phyloP scores from a whole-genome alignment of 2,888 invertebrate species.

The Troides aeacus region DNA sequence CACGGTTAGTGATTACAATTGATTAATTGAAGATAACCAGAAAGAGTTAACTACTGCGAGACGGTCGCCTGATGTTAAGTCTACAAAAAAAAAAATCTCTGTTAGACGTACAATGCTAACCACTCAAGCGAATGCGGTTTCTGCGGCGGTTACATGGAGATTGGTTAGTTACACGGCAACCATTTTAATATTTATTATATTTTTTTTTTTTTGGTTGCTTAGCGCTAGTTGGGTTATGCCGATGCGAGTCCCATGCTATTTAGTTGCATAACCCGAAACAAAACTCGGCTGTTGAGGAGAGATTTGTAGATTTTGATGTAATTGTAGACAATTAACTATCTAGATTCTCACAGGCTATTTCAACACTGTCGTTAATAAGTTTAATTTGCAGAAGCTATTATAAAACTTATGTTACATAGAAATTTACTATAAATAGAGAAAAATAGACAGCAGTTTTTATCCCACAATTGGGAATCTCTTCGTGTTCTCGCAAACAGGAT shows the following conservation, averaged over 20 bases:
- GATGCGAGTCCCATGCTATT: slow-evolving; percentile 23
- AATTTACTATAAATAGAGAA: too few relatives aligned
- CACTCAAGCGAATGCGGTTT: slow-evolving; percentile 12
- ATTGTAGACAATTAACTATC: slow-evolving; percentile 9
- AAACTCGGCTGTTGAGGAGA: slow-evolving; percentile 5
- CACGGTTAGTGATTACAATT: slow-evolving; percentile 27
- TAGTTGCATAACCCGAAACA: slow-evolving; percentile 11
- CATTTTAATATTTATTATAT: slow-evolving; percentile 17
- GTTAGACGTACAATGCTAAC: slow-evolving; percentile 15
- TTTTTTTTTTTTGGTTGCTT: slow-evolving; percentile 1
- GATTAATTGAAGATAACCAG: slow-evolving; percentile 25
- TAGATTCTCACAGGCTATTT: too few relatives aligned
- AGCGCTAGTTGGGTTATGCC: slow-evolving; percentile 18
- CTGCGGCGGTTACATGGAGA: slow-evolving; percentile 17
- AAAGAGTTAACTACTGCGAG: slow-evolving; percentile 20
- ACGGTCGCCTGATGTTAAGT: slow-evolving; percentile 20
- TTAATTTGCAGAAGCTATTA: too few relatives aligned
- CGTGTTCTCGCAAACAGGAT: too few relatives aligned
- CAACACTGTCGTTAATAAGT: too few relatives aligned
- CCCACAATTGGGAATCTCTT: too few relatives aligned
- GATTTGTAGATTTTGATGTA: slow-evolving; percentile 4
- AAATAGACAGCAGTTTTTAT: too few relatives aligned
- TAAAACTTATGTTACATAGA: too few relatives aligned
- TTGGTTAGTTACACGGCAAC: slow-evolving; percentile 24
- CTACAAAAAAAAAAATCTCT: slow-evolving; percentile 11